phyloP scores from a whole-genome alignment of 2,888 invertebrate species.

The Apodemia mormo region DNA sequence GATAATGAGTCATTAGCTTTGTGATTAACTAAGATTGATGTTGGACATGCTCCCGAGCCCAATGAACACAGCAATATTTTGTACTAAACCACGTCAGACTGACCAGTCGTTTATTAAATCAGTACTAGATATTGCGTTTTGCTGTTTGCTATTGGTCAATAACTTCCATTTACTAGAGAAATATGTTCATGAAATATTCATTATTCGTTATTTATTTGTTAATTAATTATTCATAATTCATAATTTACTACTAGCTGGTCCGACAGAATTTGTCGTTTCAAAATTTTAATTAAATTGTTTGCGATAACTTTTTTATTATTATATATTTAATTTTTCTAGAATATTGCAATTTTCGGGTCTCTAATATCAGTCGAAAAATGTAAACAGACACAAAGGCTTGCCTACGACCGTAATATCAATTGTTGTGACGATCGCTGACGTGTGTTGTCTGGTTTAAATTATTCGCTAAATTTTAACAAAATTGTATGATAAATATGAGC shows the following conservation, averaged over 20 bases:
- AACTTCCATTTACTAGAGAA: neutral
- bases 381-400: too few relatives aligned
- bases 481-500: too few relatives aligned
- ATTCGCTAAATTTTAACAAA: too few relatives aligned
- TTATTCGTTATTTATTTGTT: neutral
- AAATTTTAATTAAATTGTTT: too few relatives aligned
- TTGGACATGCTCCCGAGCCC: neutral
- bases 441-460: too few relatives aligned
- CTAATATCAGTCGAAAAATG: too few relatives aligned
- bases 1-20: constrained; percentile 18
- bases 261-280: neutral
- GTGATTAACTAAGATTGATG: constrained; percentile 17
- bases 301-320: too few relatives aligned
- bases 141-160: neutral
- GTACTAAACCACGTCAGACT: constrained; percentile 1
- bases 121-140: neutral
- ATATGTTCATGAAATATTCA: neutral
- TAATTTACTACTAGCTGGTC: neutral
- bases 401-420: too few relatives aligned
- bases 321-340: too few relatives aligned
- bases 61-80: constrained; percentile 14
- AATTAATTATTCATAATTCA: neutral
- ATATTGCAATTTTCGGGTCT: too few relatives aligned
- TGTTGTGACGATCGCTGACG: too few relatives aligned
- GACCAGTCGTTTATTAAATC: neutral